A percentile compares a stretch with the other conserved stretches of the same genome.
phyloP scores from a whole-genome alignment of 2,797 vertebrate genomes.

The Enteromius viviparus region DNA sequence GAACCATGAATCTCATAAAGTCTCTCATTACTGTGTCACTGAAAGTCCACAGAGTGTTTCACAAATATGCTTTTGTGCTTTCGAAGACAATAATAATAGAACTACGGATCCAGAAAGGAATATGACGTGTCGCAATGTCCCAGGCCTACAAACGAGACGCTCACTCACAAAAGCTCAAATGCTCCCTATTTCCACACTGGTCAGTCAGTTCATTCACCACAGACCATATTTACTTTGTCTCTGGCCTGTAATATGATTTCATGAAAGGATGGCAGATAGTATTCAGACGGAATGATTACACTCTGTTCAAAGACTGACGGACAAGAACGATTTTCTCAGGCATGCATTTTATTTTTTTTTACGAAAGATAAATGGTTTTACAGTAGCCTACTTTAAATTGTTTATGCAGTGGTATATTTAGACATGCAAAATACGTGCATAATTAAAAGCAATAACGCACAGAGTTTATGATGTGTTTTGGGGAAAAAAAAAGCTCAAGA shows the following conservation, averaged over 20 bases:
- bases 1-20: conserved; percentile 5
- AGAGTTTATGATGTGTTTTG: background rate
- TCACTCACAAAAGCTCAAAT: background rate
- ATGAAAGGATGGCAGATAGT: background rate
- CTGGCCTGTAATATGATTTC: conserved; percentile 12
- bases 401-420: background rate
- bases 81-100: background rate
- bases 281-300: conserved; percentile 12
- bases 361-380: background rate
- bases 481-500: background rate
- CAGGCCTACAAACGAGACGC: background rate
- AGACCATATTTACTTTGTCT: background rate
- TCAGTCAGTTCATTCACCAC: background rate
- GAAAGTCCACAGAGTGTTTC: background rate
- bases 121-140: background rate
- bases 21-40: conserved; percentile 4
- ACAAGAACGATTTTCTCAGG: background rate
- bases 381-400: background rate
- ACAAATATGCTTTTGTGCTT: conserved; percentile 23
- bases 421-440: background rate
- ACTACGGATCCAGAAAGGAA: conserved; percentile 1
- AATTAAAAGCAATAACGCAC: background rate
- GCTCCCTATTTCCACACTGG: conserved; percentile 9
- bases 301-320: background rate
- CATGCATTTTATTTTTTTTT: background rate